These are phyloP conservation scores for Hippopotamyrus pictus DNA, from an alignment of 2,797 vertebrate genomes.

Conservation along the genomic window DNA sequence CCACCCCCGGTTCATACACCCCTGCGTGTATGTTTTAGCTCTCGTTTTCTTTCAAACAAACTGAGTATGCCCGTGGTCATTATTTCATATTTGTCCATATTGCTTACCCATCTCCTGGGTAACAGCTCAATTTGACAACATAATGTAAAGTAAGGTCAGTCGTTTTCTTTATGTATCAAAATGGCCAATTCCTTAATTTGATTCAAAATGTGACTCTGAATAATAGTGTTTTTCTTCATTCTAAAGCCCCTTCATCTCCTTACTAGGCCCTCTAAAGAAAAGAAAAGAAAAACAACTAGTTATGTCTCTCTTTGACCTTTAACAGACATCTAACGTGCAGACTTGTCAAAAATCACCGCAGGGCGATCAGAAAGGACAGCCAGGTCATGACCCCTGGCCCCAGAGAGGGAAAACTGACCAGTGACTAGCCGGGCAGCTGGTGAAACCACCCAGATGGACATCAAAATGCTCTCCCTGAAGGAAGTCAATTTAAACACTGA, in stretches of 20 bases:
- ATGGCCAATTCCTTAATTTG: not conserved
- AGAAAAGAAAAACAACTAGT: slow-evolving; percentile 40
- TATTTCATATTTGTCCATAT: not conserved
- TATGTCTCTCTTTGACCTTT: slow-evolving; percentile 52
- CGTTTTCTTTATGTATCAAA: not conserved
- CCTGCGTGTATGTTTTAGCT: not conserved
- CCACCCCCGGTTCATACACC: not conserved
- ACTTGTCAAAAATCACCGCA: slow-evolving; percentile 38
- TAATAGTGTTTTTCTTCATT: not conserved
- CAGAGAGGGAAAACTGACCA: slow-evolving; percentile 28
- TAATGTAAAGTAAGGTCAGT: not conserved
- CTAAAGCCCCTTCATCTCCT: slow-evolving; percentile 12
- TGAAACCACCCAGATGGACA: slow-evolving; percentile 33
- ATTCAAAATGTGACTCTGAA: not conserved
- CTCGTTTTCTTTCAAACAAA: not conserved
- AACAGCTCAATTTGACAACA: not conserved
- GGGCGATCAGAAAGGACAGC: slow-evolving; percentile 31
- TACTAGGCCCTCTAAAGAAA: slow-evolving; percentile 17
- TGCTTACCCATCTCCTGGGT: not conserved
- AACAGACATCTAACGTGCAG: slow-evolving; percentile 42
- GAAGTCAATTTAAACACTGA: slow-evolving; percentile 67
- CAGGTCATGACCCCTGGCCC: slow-evolving; percentile 56
- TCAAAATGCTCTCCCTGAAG: slow-evolving; percentile 54
- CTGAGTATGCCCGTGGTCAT: not conserved
- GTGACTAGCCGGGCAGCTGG: slow-evolving; percentile 47